Conservation (phyloP, 2,888 invertebrate genomes). For the Scrobipalpa atriplicella region DNA sequence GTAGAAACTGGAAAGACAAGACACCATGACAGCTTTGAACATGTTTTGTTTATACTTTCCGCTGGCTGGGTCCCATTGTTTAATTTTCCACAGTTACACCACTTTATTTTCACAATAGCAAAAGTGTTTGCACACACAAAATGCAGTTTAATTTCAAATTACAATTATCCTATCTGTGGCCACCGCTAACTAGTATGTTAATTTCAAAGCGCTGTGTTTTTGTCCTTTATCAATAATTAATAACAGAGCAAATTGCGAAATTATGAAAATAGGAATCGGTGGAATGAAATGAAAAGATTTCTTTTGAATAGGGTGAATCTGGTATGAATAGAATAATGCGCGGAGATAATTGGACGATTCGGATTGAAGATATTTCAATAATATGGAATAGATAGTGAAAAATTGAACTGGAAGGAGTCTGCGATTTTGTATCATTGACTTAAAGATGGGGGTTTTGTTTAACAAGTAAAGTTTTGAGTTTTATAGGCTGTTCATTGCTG, state of each 20-base stretch:
- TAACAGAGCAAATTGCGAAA: constrained; percentile 1
- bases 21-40: constrained; percentile 4
- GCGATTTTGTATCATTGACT: background rate
- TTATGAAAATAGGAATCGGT: background rate
- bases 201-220: background rate
- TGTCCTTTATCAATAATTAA: constrained; percentile 12
- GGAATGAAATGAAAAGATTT: constrained; percentile 14
- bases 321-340: constrained; percentile 25
- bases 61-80: background rate
- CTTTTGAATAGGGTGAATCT: constrained; percentile 6
- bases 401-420: constrained; percentile 1
- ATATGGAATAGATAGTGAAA: constrained; percentile 17
- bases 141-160: constrained; percentile 2
- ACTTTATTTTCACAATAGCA: background rate
- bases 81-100: background rate
- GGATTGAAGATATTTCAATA: constrained; percentile 16
- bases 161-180: background rate
- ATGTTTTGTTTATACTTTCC: constrained; percentile 1
- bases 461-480: too few species aligned
- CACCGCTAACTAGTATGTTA: background rate
- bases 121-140: constrained; percentile 3
- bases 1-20: background rate
- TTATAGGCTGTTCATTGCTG: too few species aligned
- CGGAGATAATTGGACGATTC: constrained; percentile 13
- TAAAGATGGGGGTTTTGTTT: too few species aligned